Base-by-base conservation (phyloP, 2,888 invertebrate species). In the Halocaridina rubra region DNA sequence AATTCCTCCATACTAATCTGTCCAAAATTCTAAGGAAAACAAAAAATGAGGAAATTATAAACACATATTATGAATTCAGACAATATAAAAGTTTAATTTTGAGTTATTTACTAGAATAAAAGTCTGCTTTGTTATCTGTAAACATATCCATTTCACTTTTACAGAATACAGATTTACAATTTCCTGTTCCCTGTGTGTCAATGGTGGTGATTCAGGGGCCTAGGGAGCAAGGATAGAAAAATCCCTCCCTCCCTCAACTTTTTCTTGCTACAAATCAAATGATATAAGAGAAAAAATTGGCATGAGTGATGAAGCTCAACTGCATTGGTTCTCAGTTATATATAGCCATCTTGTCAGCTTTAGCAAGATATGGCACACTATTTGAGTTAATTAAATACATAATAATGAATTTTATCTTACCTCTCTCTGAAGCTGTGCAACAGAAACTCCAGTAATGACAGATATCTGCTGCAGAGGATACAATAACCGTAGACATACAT, bases 381-480 rank as follows among this genome's bases (percentile, higher is more conserved):
- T n/a, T 2, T 19, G 19, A 7, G 16, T 22, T 32, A 27, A 22
- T 67, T 27, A 33, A 27, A 59, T 30, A 16, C 5, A 64, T 22
- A 64, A 5, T 30, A 10, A 33, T 8, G 27, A 8, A 67, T 8
- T 1, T 19, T n/a, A 46, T 10, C 71, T 24, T 29, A 87, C 87
- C 80, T 82, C 74, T 74, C 72, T 84, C 67, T 86, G 84, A 13
- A 88, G 84, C 29, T 84, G 77, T n/a, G 67, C 71, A 3, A 84
- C 84, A 30, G 85, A 39, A 27, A 82, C 69, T 27, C 88, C 88
- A 16, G 88, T 75, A 32, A 86, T 81, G 13, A 33, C 59, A 10
- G 86, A 80, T 5, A 88, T 82, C 53, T 84, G 82, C 61, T 77
- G 78, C 16, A 86, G 84, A 1, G 88, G 88, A 32, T 78, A 88